Conservation (phyloP, 2,888 invertebrate species). For the Drosophila longiperda region DNA sequence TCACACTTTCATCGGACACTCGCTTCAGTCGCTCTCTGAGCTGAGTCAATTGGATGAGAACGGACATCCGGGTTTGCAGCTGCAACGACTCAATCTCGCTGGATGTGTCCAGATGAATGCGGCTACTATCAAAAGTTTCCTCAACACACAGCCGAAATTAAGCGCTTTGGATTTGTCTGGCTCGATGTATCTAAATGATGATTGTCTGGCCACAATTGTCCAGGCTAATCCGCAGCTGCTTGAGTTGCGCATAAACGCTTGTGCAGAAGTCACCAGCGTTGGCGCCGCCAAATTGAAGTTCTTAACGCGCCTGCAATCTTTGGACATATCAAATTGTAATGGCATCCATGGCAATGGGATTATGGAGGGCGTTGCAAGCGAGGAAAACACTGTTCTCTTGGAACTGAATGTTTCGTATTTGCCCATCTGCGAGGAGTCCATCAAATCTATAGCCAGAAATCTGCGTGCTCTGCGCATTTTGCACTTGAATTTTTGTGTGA, state of each 20-base stretch:
- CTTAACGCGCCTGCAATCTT: slow-evolving; percentile 86
- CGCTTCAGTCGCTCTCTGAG: slow-evolving; percentile 87
- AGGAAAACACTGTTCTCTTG: slow-evolving; percentile 85
- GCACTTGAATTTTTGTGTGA: slow-evolving; percentile 89
- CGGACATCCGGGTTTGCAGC: slow-evolving; percentile 73
- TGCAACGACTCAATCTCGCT: slow-evolving; percentile 73
- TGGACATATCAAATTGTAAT: slow-evolving; percentile 90
- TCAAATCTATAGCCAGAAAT: slow-evolving; percentile 87
- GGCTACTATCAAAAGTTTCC: slow-evolving; percentile 69
- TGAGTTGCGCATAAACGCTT: slow-evolving; percentile 88
- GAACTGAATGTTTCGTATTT: slow-evolving; percentile 87
- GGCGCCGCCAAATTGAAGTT: slow-evolving; percentile 87
- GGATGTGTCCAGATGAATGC: slow-evolving; percentile 81
- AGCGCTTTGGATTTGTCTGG: slow-evolving; percentile 88
- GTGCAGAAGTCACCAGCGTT: slow-evolving; percentile 88
- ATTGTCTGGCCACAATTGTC: slow-evolving; percentile 87
- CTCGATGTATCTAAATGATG: slow-evolving; percentile 89
- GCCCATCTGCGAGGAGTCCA: slow-evolving; percentile 87
- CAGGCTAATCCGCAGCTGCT: slow-evolving; percentile 87
- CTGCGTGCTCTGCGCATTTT: slow-evolving; percentile 87
- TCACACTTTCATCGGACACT: slow-evolving; percentile 89
- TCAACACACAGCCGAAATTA: slow-evolving; percentile 86
- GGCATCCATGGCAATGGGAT: slow-evolving; percentile 88
- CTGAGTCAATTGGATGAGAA: slow-evolving; percentile 81
- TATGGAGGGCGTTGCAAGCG: slow-evolving; percentile 87